Base-by-base conservation (phyloP, 2,888 invertebrate genomes). In the Koerneria pararmatus region DNA sequence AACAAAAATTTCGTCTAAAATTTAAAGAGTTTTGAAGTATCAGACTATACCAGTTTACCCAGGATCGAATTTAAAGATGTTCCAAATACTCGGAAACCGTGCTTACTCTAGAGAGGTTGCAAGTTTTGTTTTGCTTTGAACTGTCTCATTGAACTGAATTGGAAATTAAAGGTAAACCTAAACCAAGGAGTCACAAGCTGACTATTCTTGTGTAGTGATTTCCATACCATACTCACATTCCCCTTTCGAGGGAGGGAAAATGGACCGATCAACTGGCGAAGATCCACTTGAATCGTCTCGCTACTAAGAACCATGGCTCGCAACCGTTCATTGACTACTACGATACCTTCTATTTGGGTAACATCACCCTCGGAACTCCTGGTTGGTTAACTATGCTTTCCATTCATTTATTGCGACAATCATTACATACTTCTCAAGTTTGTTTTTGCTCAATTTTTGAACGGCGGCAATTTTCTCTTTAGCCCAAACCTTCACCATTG, bases 331-430 rank as follows among this genome's bases (percentile, higher is more conserved):
- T 77, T 67, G 78, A 78, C 70, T 79, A 76, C 66, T 77, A 61
- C 58, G 78, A 78, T 65, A 77, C 78, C 72, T 79, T 79, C 77
- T 79, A 79, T 70, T 75, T 79, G 66, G 78, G 78, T 69, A 74
- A 77, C 73, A 76, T 78, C 72, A 74, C 77, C 64, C 67, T 78
- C 60, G 79, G 79, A 72, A 78, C 79, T 29, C 75, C 75, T 49
- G 48, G 72, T 70, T 22, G 60, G 70, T 34, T 54, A 1, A 24
- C 27, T n/a, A 6, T 6, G 11, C 11, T 57, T 11, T 57, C 31
- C 27, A 8, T 15, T 29, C 27, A 5, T 8, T n/a, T n/a, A n/a
- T n/a, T n/a, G n/a, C n/a, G n/a, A n/a, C n/a, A n/a, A n/a, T n/a
- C n/a, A n/a, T 5, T 2, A 15, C 65, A 34, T 35, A 24, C 32